These are phyloP conservation scores for Diaprepes abbreviatus DNA, from an alignment of 2,888 invertebrate genomes.

Conservation along the genomic window DNA sequence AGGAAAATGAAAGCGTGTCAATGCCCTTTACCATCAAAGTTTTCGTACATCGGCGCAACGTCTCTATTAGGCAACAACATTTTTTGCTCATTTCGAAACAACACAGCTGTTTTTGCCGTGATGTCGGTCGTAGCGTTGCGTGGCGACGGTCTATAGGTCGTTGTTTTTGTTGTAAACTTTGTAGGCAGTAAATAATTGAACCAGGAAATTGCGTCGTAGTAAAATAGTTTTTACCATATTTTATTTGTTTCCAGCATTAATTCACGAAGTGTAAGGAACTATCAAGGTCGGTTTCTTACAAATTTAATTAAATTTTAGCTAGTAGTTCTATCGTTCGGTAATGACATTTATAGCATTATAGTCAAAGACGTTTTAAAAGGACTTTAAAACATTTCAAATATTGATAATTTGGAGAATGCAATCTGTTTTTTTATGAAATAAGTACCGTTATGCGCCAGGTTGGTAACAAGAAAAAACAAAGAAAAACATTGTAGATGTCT, in stretches of 20 bases:
- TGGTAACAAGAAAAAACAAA: too few species aligned
- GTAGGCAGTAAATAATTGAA: constrained; percentile 31
- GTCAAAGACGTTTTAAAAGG: too few species aligned
- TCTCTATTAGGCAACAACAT: not conserved
- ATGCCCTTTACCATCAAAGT: constrained; percentile 4
- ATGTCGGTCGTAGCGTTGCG: not conserved
- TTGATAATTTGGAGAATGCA: too few species aligned
- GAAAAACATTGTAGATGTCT: too few species aligned
- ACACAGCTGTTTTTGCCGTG: constrained; percentile 19
- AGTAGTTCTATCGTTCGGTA: not conserved
- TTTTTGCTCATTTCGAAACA: constrained; percentile 11
- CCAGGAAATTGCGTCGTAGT: constrained; percentile 30
- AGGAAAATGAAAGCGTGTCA: constrained; percentile 19
- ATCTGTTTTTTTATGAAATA: too few species aligned
- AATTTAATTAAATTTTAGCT: not conserved
- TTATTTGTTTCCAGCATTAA: not conserved
- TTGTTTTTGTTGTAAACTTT: not conserved
- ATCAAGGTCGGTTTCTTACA: constrained; percentile 17
- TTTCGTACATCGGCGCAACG: constrained; percentile 3
- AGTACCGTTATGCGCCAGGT: too few species aligned
- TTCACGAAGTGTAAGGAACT: constrained; percentile 25
- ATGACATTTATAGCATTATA: not conserved
- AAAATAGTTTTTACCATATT: constrained; percentile 22
- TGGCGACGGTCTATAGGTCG: constrained; percentile 6
- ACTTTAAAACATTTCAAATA: too few species aligned